Evolutionary conservation across 2,797 vertebrate genomes (phyloP).

Genomic region (Paguma larvata): DNA sequence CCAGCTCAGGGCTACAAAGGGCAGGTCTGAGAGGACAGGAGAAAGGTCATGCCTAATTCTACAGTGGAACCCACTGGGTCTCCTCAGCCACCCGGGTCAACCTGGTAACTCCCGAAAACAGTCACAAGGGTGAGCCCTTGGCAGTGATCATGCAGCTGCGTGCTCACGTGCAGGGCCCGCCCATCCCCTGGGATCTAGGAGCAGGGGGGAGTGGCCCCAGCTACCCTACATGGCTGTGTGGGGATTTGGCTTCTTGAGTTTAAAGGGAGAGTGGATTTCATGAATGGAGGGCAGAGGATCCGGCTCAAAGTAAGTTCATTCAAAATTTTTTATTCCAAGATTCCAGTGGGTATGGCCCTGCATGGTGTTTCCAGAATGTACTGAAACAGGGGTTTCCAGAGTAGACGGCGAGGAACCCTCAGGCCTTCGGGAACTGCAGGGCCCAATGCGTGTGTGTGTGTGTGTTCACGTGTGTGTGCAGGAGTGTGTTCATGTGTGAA

Average conservation of each 20-base stretch:
- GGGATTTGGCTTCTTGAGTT: background rate
- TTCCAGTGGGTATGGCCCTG: background rate
- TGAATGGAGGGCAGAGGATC: background rate
- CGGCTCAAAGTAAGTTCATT: background rate
- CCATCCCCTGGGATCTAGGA: too few relatives aligned
- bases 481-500: background rate
- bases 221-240: too few relatives aligned
- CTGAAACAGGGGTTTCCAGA: background rate
- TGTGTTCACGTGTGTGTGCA: too few relatives aligned
- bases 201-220: background rate
- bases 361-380: background rate
- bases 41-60: background rate
- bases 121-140: background rate
- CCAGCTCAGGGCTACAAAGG: background rate
- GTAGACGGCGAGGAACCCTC: background rate
- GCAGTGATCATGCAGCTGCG: accelerated
- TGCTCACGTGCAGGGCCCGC: accelerated
- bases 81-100: background rate
- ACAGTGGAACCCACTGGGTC: background rate
- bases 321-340: background rate
- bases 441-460: background rate
- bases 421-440: background rate
- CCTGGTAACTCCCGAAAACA: background rate
- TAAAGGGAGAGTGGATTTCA: background rate
- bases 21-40: background rate